These are phyloP conservation scores for Leptopterna dolabrata DNA, from an alignment of 2,888 invertebrate genomes.

Conservation along the genomic window DNA sequence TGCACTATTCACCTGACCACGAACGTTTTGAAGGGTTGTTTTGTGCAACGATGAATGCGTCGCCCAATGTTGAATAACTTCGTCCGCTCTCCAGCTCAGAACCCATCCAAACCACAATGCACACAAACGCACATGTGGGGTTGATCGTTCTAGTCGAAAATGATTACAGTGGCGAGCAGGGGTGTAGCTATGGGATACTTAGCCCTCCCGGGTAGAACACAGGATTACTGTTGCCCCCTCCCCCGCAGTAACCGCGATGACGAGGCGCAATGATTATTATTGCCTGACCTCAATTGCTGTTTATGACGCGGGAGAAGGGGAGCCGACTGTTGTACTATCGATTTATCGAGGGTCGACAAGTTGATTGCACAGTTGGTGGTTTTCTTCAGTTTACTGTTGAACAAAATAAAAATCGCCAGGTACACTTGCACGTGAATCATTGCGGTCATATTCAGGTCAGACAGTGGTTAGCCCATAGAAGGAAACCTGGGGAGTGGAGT, in stretches of 20 bases:
- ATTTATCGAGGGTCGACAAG: constrained; percentile 6
- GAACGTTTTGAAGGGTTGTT: not conserved
- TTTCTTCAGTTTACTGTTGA: not conserved
- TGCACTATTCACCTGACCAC: too few relatives aligned
- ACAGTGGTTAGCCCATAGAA: not conserved
- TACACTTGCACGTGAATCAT: not conserved
- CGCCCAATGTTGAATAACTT: not conserved
- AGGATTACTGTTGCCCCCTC: not conserved
- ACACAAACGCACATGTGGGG: not conserved
- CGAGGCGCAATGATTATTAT: constrained; percentile 42
- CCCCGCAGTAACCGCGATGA: constrained; percentile 6
- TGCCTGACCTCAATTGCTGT: constrained; percentile 43
- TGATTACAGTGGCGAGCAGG: not conserved
- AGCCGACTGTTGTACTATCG: constrained; percentile 14
- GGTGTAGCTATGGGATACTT: not conserved
- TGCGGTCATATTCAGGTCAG: not conserved
- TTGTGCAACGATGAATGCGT: not conserved
- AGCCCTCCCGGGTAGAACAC: not conserved
- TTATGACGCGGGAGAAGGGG: constrained; percentile 30
- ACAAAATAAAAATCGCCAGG: not conserved
- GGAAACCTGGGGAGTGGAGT: too few relatives aligned
- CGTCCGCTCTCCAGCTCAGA: not conserved
- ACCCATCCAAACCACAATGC: not conserved
- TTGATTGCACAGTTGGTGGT: not conserved
- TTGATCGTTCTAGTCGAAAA: not conserved